Evolutionary conservation across 1,140 invertebrate genomes (phyloP).

Genomic region (Hypothenemus hampei): DNA sequence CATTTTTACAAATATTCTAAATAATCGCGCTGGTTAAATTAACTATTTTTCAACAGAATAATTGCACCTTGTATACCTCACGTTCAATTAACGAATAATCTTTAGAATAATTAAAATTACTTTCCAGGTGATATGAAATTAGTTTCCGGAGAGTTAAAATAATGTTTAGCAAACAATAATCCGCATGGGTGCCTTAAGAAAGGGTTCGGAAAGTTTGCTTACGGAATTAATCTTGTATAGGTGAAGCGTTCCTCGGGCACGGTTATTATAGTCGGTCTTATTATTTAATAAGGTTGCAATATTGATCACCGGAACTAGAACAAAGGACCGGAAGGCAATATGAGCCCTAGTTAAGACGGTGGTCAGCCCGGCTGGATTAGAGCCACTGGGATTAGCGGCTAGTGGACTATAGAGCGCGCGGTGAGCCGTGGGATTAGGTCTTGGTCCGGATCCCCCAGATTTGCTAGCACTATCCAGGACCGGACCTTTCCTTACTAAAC

Average conservation of each 20-base stretch:
- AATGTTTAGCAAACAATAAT: conserved; percentile 11
- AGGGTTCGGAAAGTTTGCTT: conserved; percentile 14
- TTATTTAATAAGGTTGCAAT: conserved; percentile 48
- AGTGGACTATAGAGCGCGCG: conserved; percentile 45
- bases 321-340: conserved; percentile 46
- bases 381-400: conserved; percentile 45
- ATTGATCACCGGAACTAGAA: conserved; percentile 43
- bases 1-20: too few species aligned
- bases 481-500: conserved; percentile 1
- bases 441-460: conserved; percentile 41
- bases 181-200: conserved; percentile 10
- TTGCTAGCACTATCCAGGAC: conserved; percentile 28
- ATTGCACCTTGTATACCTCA: too few species aligned
- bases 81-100: too few species aligned
- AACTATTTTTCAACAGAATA: too few species aligned
- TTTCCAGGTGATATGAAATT: background rate
- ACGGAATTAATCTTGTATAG: conserved; percentile 22
- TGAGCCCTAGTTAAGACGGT: conserved; percentile 47
- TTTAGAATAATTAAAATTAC: too few species aligned
- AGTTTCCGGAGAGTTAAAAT: too few species aligned
- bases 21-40: too few species aligned
- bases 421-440: conserved; percentile 46
- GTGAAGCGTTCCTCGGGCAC: conserved; percentile 15
- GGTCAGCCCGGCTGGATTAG: conserved; percentile 46
- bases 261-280: conserved; percentile 43